Evolutionary conservation across 2,113 vertebrate genomes (phyloP).

Genomic region (Delphinapterus leucas): DNA sequence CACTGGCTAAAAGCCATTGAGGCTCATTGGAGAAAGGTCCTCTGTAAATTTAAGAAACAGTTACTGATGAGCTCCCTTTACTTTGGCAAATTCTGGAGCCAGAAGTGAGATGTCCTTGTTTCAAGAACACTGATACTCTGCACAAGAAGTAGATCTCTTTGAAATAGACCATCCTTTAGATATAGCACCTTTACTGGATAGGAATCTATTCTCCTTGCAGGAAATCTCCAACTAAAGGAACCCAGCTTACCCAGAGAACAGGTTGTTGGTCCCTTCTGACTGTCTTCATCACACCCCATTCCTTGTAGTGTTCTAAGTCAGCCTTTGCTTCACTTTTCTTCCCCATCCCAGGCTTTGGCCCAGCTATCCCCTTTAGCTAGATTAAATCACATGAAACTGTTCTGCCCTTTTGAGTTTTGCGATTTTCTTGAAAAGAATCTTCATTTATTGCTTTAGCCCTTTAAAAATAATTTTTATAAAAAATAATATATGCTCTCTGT

Average conservation of each 20-base stretch:
- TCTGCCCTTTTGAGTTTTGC: background rate
- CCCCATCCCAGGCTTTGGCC: background rate
- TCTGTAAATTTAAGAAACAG: background rate
- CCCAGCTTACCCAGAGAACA: background rate
- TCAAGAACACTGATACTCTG: background rate
- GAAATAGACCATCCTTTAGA: background rate
- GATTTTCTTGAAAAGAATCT: background rate
- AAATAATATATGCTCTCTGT: background rate
- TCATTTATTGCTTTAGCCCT: background rate
- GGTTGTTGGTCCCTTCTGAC: background rate
- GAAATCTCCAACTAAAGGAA: background rate
- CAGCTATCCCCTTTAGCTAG: background rate
- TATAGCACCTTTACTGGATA: background rate
- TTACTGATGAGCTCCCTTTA: background rate
- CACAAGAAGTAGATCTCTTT: background rate
- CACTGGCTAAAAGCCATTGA: background rate
- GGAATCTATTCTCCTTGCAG: background rate
- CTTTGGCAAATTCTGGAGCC: background rate
- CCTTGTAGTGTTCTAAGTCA: background rate
- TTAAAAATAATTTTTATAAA: background rate
- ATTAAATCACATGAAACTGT: background rate
- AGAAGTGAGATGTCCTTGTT: background rate
- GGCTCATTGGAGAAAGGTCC: background rate
- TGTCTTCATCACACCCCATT: background rate
- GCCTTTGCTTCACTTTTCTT: background rate